Conservation (phyloP, 2,888 invertebrate species). For the Microctonus hyperodae region DNA sequence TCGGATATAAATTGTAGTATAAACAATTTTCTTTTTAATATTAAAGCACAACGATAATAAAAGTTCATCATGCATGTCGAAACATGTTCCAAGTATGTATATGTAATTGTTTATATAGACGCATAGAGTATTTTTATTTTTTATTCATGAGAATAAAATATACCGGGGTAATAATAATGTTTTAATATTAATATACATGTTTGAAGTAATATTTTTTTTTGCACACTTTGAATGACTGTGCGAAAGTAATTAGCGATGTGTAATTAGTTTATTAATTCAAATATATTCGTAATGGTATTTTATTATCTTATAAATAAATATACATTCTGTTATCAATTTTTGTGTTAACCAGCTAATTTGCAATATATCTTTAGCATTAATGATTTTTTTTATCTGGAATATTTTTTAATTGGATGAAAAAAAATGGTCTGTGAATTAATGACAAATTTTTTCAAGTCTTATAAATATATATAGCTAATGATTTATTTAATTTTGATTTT, state of each 20-base stretch:
- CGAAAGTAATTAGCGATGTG: neutral
- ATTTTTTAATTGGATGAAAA: slow-evolving; percentile 16
- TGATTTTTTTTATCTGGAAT: slow-evolving; percentile 4
- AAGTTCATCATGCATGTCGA: neutral
- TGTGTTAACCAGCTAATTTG: slow-evolving; percentile 20
- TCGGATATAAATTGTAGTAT: neutral
- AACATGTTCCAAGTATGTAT: neutral
- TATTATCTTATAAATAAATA: neutral
- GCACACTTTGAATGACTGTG: neutral
- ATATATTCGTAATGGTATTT: neutral
- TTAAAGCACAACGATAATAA: neutral
- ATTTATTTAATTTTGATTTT: no score
- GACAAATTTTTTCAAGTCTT: no score
- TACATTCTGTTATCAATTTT: slow-evolving; percentile 5
- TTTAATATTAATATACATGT: neutral
- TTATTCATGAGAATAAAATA: neutral
- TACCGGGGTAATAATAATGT: neutral
- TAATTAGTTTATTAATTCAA: slow-evolving; percentile 14
- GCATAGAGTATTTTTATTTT: no score
- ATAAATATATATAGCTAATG: no score
- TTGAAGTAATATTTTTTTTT: no score
- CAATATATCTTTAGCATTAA: slow-evolving; percentile 26
- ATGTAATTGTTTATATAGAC: no score
- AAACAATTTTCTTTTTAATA: neutral
- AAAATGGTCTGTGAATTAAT: no score